Base-by-base conservation (phyloP, 2,113 vertebrate genomes). In the Gnathonemus echidnorhynchus region DNA sequence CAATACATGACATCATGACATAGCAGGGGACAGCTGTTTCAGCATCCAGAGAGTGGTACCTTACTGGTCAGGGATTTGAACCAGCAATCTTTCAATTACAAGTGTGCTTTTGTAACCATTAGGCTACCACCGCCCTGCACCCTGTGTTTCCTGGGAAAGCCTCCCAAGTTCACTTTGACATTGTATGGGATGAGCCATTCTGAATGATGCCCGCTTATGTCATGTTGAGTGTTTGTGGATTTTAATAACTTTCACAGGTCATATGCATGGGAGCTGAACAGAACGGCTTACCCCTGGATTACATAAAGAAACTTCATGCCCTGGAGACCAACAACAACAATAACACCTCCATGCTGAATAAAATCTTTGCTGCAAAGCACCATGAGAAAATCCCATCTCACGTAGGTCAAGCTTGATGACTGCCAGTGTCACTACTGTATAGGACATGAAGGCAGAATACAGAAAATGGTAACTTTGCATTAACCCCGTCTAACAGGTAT, bases 251-350 rank as follows among this genome's bases (percentile, higher is more conserved):
- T 35, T 89, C 90, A 49, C 62, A 99, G 98, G 97, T 99, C 86
- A 94, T 99, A 91, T 98, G 97, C 94, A 91, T 97, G 93, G 98
- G 98, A 15, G 98, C 98, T 11, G 94, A 96, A 93, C 97, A 98
- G 95, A 97, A 97, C 8, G 93, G 94, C 89, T 96, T 99, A 91
- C 98, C 98, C 0, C 0, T 56, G 83, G 95, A 97, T 2, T 99
- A 99, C 92, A 93, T 96, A 89, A 95, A 96, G 93, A 97, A 94
- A 89, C 95, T 99, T 93, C 92, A 97, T 91, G 95, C 94, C 31
- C 91, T 98, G 93, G 91, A 97, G 91, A 95, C 97, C n/a, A 99
- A 98, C 93, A 94, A 96, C 93, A 98, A 97, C 94, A 95, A 90
- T 58, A 97, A 97, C 8, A 93, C 94, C 0, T 94, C 95, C 0